A percentile compares a stretch with the other conserved stretches of the same genome.
These are phyloP conservation scores for Scolopax bukidnonensis DNA, from an alignment of 2,797 vertebrate genomes.

Conservation along the genomic window DNA sequence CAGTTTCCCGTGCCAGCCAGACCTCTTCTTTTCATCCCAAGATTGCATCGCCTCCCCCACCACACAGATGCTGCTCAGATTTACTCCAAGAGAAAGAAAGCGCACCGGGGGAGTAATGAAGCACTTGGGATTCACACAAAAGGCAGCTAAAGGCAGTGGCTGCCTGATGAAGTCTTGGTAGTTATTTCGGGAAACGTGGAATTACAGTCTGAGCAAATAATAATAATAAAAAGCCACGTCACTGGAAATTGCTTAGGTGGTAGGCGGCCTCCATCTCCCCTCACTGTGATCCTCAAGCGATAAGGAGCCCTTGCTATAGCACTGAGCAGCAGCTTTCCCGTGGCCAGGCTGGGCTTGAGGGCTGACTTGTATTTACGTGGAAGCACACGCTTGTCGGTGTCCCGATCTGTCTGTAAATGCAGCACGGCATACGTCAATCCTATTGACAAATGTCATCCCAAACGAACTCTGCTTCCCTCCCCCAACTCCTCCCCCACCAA, in stretches of 20 bases:
- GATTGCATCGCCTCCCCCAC: not conserved
- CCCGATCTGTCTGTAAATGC: not conserved
- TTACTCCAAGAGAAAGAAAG: slow-evolving; percentile 34
- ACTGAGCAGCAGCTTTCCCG: not conserved
- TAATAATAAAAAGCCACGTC: slow-evolving; percentile 44
- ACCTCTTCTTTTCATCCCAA: not conserved
- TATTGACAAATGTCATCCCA: not conserved
- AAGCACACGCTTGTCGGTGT: not conserved
- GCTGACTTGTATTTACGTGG: not conserved
- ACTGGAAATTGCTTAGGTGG: slow-evolving; percentile 43
- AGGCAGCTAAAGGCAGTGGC: slow-evolving; percentile 57
- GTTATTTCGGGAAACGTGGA: slow-evolving; percentile 69
- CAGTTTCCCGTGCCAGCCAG: not conserved
- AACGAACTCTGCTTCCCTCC: not conserved
- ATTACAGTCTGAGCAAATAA: slow-evolving; percentile 66
- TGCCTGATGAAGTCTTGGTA: slow-evolving; percentile 41
- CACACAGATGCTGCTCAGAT: slow-evolving; percentile 29
- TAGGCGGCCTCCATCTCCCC: not conserved
- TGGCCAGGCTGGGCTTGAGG: not conserved
- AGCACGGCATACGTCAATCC: not conserved
- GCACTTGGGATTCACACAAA: slow-evolving; percentile 58
- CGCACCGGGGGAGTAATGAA: slow-evolving; percentile 17
- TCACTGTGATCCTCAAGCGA: not conserved
- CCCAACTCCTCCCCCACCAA: not conserved
- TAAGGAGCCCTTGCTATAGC: not conserved